These are phyloP conservation scores for Spinus olivaceus DNA, from an alignment of 2,797 vertebrate species.

Conservation along the genomic window DNA sequence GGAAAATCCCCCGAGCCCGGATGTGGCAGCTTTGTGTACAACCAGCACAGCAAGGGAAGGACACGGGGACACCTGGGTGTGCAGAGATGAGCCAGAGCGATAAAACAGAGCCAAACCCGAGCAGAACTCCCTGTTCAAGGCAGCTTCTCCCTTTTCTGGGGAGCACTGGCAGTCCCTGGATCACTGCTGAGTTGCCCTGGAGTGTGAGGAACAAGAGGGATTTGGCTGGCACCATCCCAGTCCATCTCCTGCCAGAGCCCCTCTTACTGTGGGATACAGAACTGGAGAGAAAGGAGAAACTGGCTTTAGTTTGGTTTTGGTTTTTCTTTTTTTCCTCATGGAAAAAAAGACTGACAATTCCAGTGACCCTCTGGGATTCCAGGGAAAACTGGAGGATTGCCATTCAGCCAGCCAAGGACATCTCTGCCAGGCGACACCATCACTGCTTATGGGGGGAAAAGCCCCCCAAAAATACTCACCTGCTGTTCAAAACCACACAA, in stretches of 20 bases:
- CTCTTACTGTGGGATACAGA: background rate
- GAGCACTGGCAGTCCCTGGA: background rate
- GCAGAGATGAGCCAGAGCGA: rapidly evolving
- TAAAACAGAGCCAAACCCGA: background rate
- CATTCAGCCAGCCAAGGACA: background rate
- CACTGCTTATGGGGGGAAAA: background rate
- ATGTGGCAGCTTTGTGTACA: background rate
- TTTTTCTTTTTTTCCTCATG: no score
- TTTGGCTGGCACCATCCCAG: background rate
- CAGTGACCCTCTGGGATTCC: background rate
- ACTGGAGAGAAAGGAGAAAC: background rate
- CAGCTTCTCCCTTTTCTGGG: rapidly evolving
- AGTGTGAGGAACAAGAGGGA: background rate
- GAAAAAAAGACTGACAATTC: background rate
- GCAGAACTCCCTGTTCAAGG: background rate
- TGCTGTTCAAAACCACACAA: background rate
- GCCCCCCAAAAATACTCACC: background rate
- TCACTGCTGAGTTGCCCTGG: background rate
- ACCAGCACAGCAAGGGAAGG: no score
- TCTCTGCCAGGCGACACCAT: background rate
- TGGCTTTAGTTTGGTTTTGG: background rate
- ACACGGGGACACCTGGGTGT: background rate
- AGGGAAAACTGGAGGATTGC: background rate
- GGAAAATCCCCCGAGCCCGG: rapidly evolving
- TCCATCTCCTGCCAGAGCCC: background rate